A percentile compares a stretch with the other conserved stretches of the same genome.
These are phyloP conservation scores for Trialeurodes vaporariorum DNA, from an alignment of 1,140 invertebrate genomes.

Conservation along the genomic window DNA sequence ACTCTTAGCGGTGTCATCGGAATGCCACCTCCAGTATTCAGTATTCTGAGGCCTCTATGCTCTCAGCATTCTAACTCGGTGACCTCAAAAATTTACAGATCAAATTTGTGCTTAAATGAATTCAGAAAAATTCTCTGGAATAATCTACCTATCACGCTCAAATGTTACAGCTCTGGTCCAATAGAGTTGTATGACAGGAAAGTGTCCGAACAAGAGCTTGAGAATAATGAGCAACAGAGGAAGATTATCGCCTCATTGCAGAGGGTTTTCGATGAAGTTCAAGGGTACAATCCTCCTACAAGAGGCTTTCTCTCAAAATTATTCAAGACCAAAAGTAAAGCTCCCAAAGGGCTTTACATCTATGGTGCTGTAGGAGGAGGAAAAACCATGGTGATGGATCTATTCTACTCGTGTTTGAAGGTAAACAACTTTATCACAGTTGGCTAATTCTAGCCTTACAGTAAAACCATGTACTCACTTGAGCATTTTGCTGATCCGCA, in stretches of 20 bases:
- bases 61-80: no score
- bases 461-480: no score
- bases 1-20: no score
- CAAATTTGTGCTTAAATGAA: no score
- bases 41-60: no score
- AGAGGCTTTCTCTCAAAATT: slow-evolving; percentile 35
- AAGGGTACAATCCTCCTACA: slow-evolving; percentile 44
- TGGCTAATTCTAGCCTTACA: slow-evolving; percentile 6
- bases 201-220: slow-evolving; percentile 46
- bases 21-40: no score
- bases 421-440: slow-evolving; percentile 34
- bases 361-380: slow-evolving; percentile 83
- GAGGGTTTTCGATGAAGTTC: slow-evolving; percentile 50
- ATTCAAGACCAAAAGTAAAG: slow-evolving; percentile 37
- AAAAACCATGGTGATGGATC: slow-evolving; percentile 98
- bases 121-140: no score
- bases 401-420: slow-evolving; percentile 76
- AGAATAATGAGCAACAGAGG: slow-evolving; percentile 56
- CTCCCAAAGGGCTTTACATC: slow-evolving; percentile 67
- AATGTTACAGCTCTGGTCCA: neutral
- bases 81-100: no score
- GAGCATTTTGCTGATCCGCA: no score
- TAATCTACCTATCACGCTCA: no score
- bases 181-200: slow-evolving; percentile 32
- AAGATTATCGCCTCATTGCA: slow-evolving; percentile 54